phyloP scores from a whole-genome alignment of 2,113 vertebrate genomes.

The Glaucomys volans region DNA sequence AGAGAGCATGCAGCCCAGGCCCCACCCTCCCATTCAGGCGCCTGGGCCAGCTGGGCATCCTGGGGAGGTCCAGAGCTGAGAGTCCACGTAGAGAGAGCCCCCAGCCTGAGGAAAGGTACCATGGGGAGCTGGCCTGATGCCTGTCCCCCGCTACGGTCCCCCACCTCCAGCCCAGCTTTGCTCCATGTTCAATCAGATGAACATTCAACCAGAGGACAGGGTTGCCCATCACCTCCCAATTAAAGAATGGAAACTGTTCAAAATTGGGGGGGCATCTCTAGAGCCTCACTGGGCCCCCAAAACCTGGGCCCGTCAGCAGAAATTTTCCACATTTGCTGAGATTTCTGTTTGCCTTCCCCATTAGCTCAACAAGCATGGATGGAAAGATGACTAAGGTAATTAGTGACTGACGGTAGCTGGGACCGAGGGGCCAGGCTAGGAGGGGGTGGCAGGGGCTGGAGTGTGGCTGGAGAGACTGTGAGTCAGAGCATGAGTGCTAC shows the following conservation, averaged over 20 bases:
- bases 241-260: not conserved
- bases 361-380: slow-evolving; percentile 69
- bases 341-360: slow-evolving; percentile 77
- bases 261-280: not conserved
- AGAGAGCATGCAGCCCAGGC: not conserved
- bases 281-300: not conserved
- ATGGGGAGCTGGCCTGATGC: not conserved
- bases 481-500: not conserved
- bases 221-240: not conserved
- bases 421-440: slow-evolving; percentile 19
- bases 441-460: not conserved
- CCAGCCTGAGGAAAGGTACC: not conserved
- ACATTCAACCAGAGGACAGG: not conserved
- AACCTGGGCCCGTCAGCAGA: slow-evolving; percentile 56
- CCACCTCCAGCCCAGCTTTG: not conserved
- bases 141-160: not conserved
- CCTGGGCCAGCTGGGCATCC: slow-evolving; percentile 43
- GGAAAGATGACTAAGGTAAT: slow-evolving; percentile 79
- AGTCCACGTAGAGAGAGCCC: slow-evolving; percentile 14
- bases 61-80: not conserved
- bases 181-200: not conserved
- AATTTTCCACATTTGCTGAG: slow-evolving; percentile 77
- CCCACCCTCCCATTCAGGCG: not conserved
- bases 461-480: not conserved
- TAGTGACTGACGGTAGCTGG: slow-evolving; percentile 40